Percentiles rank a stretch among this genome's conserved stretches.
These are phyloP conservation scores for Corydoras maculifer DNA, from an alignment of 2,113 vertebrate genomes.

Conservation along the genomic window DNA sequence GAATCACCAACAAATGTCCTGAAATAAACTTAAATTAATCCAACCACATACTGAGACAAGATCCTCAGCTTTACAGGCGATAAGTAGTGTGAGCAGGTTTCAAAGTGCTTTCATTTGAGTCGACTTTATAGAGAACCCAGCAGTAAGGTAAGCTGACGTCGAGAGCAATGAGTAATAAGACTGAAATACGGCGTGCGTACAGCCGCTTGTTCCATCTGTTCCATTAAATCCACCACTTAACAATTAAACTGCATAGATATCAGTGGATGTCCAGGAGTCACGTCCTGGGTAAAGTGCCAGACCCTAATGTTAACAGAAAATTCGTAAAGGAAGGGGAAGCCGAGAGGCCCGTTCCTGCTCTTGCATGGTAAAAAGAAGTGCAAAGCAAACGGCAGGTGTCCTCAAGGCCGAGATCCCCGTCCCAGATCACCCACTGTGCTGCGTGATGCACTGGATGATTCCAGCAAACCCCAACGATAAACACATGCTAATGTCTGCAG, in stretches of 20 bases:
- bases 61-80: constrained; percentile 43
- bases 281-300: constrained; percentile 35
- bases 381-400: constrained; percentile 6
- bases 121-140: constrained; percentile 35
- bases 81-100: constrained; percentile 45
- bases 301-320: constrained; percentile 6
- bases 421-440: background rate
- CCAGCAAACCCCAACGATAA: background rate
- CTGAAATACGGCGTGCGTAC: constrained; percentile 3
- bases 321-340: constrained; percentile 2
- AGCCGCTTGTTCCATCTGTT: constrained; percentile 18
- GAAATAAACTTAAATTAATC: constrained; percentile 53
- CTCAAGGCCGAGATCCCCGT: background rate
- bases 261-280: constrained; percentile 1
- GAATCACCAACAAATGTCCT: constrained; percentile 57
- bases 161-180: constrained; percentile 41
- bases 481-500: background rate
- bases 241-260: constrained; percentile 43
- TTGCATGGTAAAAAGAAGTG: background rate
- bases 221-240: constrained; percentile 6
- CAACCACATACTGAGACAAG: constrained; percentile 33
- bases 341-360: background rate
- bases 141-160: constrained; percentile 37
- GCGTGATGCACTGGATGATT: constrained; percentile 1
- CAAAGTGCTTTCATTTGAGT: constrained; percentile 50